Evolutionary conservation across 2,888 invertebrate species (phyloP).

Genomic region (Girardia tigrina): DNA sequence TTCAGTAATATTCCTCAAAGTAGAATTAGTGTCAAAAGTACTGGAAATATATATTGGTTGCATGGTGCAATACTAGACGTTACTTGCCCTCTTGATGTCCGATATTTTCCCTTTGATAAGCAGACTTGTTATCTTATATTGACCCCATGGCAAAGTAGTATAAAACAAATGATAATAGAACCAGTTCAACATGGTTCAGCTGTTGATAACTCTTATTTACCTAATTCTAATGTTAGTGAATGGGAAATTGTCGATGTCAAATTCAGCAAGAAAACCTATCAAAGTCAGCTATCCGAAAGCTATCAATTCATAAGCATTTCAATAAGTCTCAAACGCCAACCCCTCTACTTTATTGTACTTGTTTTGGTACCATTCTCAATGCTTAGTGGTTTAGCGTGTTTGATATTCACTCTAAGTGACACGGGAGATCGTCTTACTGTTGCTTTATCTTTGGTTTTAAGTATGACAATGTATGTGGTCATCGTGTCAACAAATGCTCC

Average conservation of each 20-base stretch:
- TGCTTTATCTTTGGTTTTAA: constrained; percentile 32
- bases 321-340: constrained; percentile 33
- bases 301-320: constrained; percentile 33
- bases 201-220: constrained; percentile 32
- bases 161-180: constrained; percentile 15
- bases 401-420: constrained; percentile 35
- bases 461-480: constrained; percentile 36
- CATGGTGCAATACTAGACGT: constrained; percentile 31
- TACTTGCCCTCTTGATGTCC: constrained; percentile 35
- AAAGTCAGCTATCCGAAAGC: background rate
- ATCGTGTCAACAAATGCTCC: constrained; percentile 36
- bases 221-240: constrained; percentile 35
- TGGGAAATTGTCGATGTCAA: constrained; percentile 34
- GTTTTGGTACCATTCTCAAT: constrained; percentile 36
- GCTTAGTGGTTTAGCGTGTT: constrained; percentile 34
- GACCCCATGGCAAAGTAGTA: constrained; percentile 26
- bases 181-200: constrained; percentile 8
- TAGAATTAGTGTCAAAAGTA: constrained; percentile 24
- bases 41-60: constrained; percentile 25
- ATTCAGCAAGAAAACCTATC: constrained; percentile 29
- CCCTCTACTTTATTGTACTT: constrained; percentile 34
- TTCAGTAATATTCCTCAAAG: constrained; percentile 17
- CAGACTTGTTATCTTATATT: constrained; percentile 33
- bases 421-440: constrained; percentile 35
- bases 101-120: constrained; percentile 31